A percentile compares a stretch with the other conserved stretches of the same genome.
These are phyloP conservation scores for Sesia bembeciformis DNA, from an alignment of 2,888 invertebrate species.

Conservation along the genomic window DNA sequence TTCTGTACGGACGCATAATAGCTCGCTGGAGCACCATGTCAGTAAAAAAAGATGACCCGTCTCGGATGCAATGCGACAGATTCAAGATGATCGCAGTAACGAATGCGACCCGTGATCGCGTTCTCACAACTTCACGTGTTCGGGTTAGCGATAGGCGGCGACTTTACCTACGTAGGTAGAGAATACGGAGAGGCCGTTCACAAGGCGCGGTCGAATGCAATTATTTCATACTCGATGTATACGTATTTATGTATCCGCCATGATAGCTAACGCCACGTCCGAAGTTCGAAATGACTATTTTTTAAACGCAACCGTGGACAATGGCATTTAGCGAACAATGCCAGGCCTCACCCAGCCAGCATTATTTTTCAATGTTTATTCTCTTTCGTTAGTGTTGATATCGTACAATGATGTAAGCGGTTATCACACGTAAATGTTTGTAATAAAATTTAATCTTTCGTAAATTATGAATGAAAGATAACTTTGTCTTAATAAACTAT, in stretches of 20 bases:
- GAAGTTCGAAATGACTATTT: constrained; percentile 1
- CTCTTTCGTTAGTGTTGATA: not conserved
- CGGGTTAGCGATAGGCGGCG: constrained; percentile 47
- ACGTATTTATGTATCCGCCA: constrained; percentile 51
- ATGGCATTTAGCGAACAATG: not conserved
- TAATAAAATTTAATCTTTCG: not conserved
- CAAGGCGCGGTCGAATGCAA: constrained; percentile 63
- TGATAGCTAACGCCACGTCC: constrained; percentile 29
- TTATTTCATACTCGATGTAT: constrained; percentile 58
- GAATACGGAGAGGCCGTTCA: constrained; percentile 40
- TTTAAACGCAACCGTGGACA: not conserved
- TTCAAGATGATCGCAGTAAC: constrained; percentile 28
- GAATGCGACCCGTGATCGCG: not conserved
- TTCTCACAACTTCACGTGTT: constrained; percentile 35
- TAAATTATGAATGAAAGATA: constrained; percentile 6
- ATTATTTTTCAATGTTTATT: not conserved
- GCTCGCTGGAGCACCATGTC: constrained; percentile 23
- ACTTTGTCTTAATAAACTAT: not conserved
- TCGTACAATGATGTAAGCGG: not conserved
- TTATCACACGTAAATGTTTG: not conserved
- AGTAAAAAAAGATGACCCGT: constrained; percentile 44
- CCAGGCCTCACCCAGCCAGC: no score
- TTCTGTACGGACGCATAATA: constrained; percentile 44
- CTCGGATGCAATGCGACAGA: constrained; percentile 1
- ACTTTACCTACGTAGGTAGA: constrained; percentile 31